Conservation (phyloP, 1,140 invertebrate species). For the Anagrus nilaparvatae region DNA sequence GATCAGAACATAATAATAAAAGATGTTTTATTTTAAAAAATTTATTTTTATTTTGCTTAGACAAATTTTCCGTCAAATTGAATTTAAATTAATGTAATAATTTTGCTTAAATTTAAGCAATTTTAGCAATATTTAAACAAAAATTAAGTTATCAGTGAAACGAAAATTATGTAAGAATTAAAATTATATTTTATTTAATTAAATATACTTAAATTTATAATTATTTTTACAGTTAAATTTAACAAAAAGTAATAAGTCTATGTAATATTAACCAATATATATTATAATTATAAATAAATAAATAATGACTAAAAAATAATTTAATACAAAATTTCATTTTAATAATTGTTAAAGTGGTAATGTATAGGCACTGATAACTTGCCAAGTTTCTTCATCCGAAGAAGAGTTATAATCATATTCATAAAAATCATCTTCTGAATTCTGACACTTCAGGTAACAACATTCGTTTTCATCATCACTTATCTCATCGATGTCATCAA, state of each 20-base stretch:
- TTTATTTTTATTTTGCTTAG: too few species aligned
- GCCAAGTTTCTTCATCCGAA: slow-evolving; percentile 1
- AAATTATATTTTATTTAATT: too few species aligned
- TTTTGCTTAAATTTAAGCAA: too few species aligned
- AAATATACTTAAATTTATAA: not conserved
- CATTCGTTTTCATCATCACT: slow-evolving; percentile 1
- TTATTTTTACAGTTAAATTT: slow-evolving; percentile 40
- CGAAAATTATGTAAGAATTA: too few species aligned
- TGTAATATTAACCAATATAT: slow-evolving; percentile 40
- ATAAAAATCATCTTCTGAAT: slow-evolving; percentile 5
- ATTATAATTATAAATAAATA: slow-evolving; percentile 36
- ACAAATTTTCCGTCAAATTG: too few species aligned
- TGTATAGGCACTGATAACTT: not conserved
- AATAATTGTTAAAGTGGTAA: not conserved
- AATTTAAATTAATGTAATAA: too few species aligned
- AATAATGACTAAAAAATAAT: slow-evolving; percentile 34
- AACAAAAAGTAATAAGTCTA: slow-evolving; percentile 36
- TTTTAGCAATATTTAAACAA: too few species aligned
- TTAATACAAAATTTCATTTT: slow-evolving; percentile 1
- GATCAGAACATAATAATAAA: too few species aligned
- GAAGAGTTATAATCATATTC: slow-evolving; percentile 1
- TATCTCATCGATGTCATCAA: slow-evolving; percentile 4
- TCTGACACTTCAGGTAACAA: not conserved
- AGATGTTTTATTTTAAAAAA: too few species aligned
- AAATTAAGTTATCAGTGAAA: too few species aligned